Base-by-base conservation (phyloP, 1,140 invertebrate species). In the Augochlora pura region DNA sequence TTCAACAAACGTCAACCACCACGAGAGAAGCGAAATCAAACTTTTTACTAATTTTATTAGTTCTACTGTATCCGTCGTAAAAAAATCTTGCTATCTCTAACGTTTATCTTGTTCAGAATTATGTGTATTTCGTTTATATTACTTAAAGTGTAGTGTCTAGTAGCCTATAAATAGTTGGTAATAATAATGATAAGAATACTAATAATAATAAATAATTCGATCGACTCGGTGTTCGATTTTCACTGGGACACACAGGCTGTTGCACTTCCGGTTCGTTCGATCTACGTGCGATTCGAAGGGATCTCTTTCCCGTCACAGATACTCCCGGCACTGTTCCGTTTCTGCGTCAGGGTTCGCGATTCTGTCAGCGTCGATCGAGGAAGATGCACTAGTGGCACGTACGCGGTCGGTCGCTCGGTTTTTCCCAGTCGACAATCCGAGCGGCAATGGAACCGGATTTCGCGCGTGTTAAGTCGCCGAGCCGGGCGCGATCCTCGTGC, bases 351-450 rank as follows among this genome's bases (percentile, higher is more conserved):
- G 32, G 32, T 57, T 7, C 18, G 6, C 8, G 18, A 7, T n/a
- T 18, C 8, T 57, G n/a, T 54, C 14, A 5, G 4, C 6, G 21
- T 21, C 21, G 21, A 8, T n/a, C 21, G 21, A 9, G 18, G 21
- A n/a, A 42, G 42, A 65, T 42, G 46, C 62, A 74, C 62, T 74
- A 1, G 32, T 74, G n/a, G n/a, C 21, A 18, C 18, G 38, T 39
- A 32, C 25, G 59, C 10, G 3, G 2, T 0, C 21, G 18, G 18
- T 54, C 18, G 10, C 16, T 52, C 16, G 49, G 16, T 54, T 54
- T 54, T 54, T 54, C 49, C 42, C 42, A 54, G 49, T 3, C 21
- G 1, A 8, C 42, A 10, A 3, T 46, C 42, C 42, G 42, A 46
- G 42, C 42, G 42, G 42, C 10, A 46, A 46, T 46, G 42, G 42